Percentiles rank a stretch among this genome's conserved stretches.
phyloP scores from a whole-genome alignment of 2,113 vertebrate species.

The Pandion haliaetus region DNA sequence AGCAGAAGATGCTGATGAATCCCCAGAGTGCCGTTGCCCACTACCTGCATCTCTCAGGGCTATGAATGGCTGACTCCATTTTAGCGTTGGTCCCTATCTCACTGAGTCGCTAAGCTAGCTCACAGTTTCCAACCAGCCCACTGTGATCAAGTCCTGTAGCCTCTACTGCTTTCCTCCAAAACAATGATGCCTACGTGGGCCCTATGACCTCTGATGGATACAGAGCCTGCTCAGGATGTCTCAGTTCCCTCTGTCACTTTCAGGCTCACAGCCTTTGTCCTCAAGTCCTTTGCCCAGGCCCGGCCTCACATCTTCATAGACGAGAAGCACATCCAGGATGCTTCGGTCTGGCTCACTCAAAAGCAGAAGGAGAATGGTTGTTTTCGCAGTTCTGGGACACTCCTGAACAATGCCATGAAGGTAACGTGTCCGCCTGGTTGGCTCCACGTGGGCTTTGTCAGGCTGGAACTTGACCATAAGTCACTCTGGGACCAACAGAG shows the following conservation, averaged over 20 bases:
- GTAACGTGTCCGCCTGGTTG: slow-evolving; percentile 30
- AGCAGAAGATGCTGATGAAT: neutral
- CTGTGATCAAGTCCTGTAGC: neutral
- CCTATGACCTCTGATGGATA: slow-evolving; percentile 38
- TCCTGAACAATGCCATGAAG: slow-evolving; percentile 75
- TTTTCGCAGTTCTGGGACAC: slow-evolving; percentile 60
- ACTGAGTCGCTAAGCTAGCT: accelerated
- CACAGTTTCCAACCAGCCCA: neutral
- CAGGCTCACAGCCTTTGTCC: slow-evolving; percentile 78
- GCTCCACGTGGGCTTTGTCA: neutral
- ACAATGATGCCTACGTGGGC: slow-evolving; percentile 49
- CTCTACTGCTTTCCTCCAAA: slow-evolving; percentile 21
- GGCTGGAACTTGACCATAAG: slow-evolving; percentile 45
- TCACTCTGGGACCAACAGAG: neutral
- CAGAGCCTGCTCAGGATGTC: neutral
- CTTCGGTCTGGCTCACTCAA: slow-evolving; percentile 54
- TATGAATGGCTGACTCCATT: neutral
- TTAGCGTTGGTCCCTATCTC: neutral
- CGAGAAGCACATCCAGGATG: slow-evolving; percentile 50
- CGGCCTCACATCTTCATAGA: slow-evolving; percentile 65
- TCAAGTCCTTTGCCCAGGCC: slow-evolving; percentile 74
- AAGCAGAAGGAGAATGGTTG: slow-evolving; percentile 75
- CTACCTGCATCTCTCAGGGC: neutral
- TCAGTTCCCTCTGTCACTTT: neutral
- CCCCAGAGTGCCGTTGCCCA: neutral